Percentiles rank a stretch among this genome's conserved stretches.
These are phyloP conservation scores for Leptinotarsa texana DNA, from an alignment of 1,140 invertebrate species.

Conservation along the genomic window DNA sequence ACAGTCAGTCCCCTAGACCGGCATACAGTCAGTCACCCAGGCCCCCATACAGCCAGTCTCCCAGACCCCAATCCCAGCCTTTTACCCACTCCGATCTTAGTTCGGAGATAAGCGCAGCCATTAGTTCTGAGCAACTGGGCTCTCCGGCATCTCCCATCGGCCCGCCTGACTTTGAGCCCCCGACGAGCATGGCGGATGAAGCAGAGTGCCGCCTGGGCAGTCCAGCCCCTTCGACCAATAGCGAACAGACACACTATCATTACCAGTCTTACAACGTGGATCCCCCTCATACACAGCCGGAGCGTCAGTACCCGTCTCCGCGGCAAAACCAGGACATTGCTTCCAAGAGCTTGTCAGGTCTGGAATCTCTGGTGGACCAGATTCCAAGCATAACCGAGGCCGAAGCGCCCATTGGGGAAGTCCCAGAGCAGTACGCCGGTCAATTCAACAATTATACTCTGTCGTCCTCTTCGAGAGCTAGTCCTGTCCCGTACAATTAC, in stretches of 20 bases:
- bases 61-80: slow-evolving; percentile 64
- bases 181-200: slow-evolving; percentile 64
- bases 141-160: slow-evolving; percentile 69
- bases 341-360: slow-evolving; percentile 83
- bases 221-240: slow-evolving; percentile 54
- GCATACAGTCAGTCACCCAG: slow-evolving; percentile 66
- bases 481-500: slow-evolving; percentile 53
- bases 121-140: slow-evolving; percentile 69
- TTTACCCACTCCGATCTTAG: slow-evolving; percentile 76
- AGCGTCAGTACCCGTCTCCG: slow-evolving; percentile 52
- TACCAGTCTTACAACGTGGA: slow-evolving; percentile 51
- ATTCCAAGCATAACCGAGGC: slow-evolving; percentile 84
- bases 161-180: slow-evolving; percentile 78
- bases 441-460: slow-evolving; percentile 49
- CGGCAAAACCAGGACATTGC: slow-evolving; percentile 72
- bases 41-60: slow-evolving; percentile 61
- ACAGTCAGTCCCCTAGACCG: slow-evolving; percentile 57
- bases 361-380: slow-evolving; percentile 88
- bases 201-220: slow-evolving; percentile 62
- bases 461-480: slow-evolving; percentile 47
- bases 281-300: slow-evolving; percentile 33
- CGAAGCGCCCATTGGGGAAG: slow-evolving; percentile 52
- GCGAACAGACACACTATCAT: slow-evolving; percentile 51
- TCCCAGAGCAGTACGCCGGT: slow-evolving; percentile 48
- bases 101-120: slow-evolving; percentile 76